Base-by-base conservation (phyloP, 2,888 invertebrate genomes). In the Cheilosia vernalis region DNA sequence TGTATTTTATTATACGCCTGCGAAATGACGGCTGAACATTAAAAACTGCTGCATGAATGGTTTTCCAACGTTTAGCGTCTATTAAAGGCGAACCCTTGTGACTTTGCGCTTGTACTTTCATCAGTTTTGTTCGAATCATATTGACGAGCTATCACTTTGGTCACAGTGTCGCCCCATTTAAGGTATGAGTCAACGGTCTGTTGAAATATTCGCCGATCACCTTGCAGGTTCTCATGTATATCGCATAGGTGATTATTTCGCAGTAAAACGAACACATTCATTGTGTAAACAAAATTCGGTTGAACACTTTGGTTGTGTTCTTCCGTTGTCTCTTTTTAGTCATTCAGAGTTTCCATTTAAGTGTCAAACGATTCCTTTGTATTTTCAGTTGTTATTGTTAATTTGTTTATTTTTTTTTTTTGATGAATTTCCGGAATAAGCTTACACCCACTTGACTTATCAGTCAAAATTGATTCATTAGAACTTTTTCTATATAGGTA, bases 161-260 rank as follows among this genome's bases (percentile, higher is more conserved):
- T 64, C 70, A 78, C 33, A 49, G 47, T 7, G 27, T 61, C 63
- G 47, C 70, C 27, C 49, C 63, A 64, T 17, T 78, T 55, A 15
- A 49, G 53, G 30, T 19, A n/a, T 37, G 70, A 78, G 58, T 70
- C 63, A 64, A 61, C 19, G 27, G 40, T 10, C 66, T 67, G 44
- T 60, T 60, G 51, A 51, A 67, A 76, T 24, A 67, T 61, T 72
- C 72, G 55, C 42, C 67, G 55, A 55, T 67, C 44, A 33, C 69
- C 33, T 69, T 56, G 17, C 42, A 17, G 21, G 17, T 10, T 24
- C 2, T 37, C 30, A 37, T 37, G 4, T 37, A 13, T 10, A 37
- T 37, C 37, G 9, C 21, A 21, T 37, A 42, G 44, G 17, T 37
- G 19, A 24, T 7, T 47, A 17, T 49, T 49, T 64, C 44, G 17